Conservation (phyloP, 2,113 vertebrate genomes). For the Trichechus manatus region DNA sequence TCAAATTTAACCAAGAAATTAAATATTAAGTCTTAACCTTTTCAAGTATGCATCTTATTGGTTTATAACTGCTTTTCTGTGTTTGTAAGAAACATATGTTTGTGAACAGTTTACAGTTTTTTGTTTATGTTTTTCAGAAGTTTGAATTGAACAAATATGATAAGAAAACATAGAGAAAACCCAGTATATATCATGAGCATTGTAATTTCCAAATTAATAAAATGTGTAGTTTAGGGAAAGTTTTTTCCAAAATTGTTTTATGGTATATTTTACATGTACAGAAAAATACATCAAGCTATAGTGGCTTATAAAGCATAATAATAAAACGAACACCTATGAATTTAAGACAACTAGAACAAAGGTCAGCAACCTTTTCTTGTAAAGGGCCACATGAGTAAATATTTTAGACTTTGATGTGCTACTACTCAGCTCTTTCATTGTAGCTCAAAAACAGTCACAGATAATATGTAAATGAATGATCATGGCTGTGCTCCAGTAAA, state of each 20-base stretch:
- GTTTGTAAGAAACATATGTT: conserved; percentile 46
- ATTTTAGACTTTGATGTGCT: not conserved
- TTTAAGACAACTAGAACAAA: not conserved
- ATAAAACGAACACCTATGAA: conserved; percentile 18
- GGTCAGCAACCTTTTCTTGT: not conserved
- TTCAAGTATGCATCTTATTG: conserved; percentile 66
- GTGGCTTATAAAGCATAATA: not conserved
- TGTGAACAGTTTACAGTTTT: conserved; percentile 54
- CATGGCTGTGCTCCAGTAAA: not conserved
- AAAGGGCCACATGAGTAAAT: not conserved
- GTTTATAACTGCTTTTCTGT: conserved; percentile 61
- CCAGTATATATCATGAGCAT: not conserved
- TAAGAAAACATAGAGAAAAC: conserved; percentile 20
- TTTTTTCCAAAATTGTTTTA: not conserved
- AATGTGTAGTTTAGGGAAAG: conserved; percentile 33
- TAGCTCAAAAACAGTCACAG: not conserved
- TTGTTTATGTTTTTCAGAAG: conserved; percentile 53
- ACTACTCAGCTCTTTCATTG: not conserved
- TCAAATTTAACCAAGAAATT: conserved; percentile 67
- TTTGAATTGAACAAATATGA: conserved; percentile 32
- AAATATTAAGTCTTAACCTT: conserved; percentile 72
- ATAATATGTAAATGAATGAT: conserved; percentile 23
- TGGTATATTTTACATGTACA: conserved; percentile 13
- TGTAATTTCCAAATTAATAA: conserved; percentile 57
- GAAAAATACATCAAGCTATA: not conserved